Evolutionary conservation across 2,888 invertebrate species (phyloP), one percentile per base, ranked within the genome.

Genomic region (Arrhopalites spinosus): DNA sequence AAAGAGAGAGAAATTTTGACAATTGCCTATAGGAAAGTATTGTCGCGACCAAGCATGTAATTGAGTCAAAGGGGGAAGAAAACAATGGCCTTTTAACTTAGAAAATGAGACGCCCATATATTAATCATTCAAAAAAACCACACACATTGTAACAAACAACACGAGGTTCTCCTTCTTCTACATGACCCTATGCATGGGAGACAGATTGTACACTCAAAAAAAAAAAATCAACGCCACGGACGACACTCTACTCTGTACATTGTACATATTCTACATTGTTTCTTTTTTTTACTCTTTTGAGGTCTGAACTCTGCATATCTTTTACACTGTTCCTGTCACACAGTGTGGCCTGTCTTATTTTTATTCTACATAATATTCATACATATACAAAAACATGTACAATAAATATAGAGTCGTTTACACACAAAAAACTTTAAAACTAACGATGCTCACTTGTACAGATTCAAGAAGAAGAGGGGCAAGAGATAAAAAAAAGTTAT

Each of bases 21-120:
- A 68, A 59, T 75, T 36, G 5, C 11, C 11, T 36, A 11, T 36
- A 11, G 3, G 36, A 7, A 36, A 7, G 36, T 36, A 11, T 36
- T 70, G 74, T 75, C 72, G 67, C 70, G 75, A 75, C 67, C 63
- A 66, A 63, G 56, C 70, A 74, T 77, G 77, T 80, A 81, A 81
- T 80, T 78, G 77, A 77, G 79, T 74, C 72, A 25, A 75, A 61
- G 47, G 11, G 66, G 67, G 66, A 72, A 27, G 59, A 80, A 80
- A 77, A 79, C 79, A 80, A 81, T 79, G 76, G 78, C 66, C 76
- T 77, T 80, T 80, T 79, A 79, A 73, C 78, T 76, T 72, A 53
- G 77, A 72, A 72, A 74, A 73, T 72, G 76, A 77, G 77, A 81
- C 81, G 81, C 81, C 81, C 80, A 79, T 75, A 76, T 78, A 81